Evolutionary conservation across 2,797 vertebrate genomes (phyloP), one percentile per base, ranked within the genome.

Genomic region (Gastrophryne carolinensis): DNA sequence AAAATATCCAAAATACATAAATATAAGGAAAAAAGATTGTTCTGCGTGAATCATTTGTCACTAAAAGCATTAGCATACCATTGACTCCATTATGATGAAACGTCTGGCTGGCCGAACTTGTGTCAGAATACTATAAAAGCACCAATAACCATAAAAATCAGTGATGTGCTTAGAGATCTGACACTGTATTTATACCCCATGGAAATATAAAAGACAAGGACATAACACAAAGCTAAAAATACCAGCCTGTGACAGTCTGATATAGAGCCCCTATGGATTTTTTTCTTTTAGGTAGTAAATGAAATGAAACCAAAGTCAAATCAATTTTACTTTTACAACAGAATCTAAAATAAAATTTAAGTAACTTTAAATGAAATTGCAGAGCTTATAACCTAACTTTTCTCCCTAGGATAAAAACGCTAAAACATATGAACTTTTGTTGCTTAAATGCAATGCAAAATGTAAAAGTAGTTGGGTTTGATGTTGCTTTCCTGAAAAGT

Each of bases 91-190:
- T 62, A 15, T 30, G 61, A 47, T 64, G 29, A 49, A 64, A 47
- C 30, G 26, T 49, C 41, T 41, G 35, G 35, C 41, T 15, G 17
- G 39, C 41, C 47, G 39, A n/a, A 41, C 24, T 49, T n/a, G 44
- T 49, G n/a, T 64, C 61, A 64, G 39, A 47, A 32, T 64, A 47
- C 37, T 44, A 64, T 21, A 64, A 49, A 49, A 49, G 27, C n/a
- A 64, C 7, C 29, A 64, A 64, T 49, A 64, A 47, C 61, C 13
- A 49, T 30, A 64, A 47, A 64, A 64, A n/a, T 64, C 41, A 5
- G 12, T 24, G 11, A 30, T 49, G 27, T 49, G 37, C 61, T 64
- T 62, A 15, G 23, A 29, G 49, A 30, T 49, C 61, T 30, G 15
- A 30, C 41, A 47, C n/a, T 47, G 24, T 49, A 47, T 49, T 49